These are phyloP conservation scores for Puffinus mauretanicus DNA, from an alignment of 2,113 vertebrate species.

Conservation along the genomic window DNA sequence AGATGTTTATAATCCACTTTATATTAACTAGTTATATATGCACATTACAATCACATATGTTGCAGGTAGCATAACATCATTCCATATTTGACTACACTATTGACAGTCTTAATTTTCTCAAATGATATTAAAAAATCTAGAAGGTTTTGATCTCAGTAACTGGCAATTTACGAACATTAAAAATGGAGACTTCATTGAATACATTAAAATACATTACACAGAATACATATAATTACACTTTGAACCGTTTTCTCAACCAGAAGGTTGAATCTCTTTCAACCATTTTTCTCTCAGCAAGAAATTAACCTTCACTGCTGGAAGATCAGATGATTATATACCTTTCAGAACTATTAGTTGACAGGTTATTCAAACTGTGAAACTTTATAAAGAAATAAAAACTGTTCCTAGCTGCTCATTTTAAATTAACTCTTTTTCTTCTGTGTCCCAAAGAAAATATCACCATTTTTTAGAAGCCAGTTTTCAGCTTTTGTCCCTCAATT, in stretches of 20 bases:
- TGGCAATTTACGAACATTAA: background rate
- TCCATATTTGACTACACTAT: background rate
- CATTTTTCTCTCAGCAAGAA: background rate
- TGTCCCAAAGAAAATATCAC: background rate
- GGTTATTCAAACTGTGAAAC: background rate
- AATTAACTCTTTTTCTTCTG: background rate
- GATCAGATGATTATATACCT: background rate
- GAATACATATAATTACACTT: background rate
- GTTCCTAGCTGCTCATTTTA: background rate
- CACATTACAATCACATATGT: background rate
- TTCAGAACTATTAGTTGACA: background rate
- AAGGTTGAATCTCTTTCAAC: background rate
- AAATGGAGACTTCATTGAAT: background rate
- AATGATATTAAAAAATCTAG: background rate
- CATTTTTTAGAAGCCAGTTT: background rate
- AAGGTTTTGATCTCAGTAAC: background rate
- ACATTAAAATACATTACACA: background rate
- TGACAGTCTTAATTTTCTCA: background rate
- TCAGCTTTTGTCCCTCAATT: background rate
- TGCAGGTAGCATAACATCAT: background rate
- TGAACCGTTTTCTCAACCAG: background rate
- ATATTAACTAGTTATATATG: background rate
- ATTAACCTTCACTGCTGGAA: background rate
- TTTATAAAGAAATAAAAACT: background rate
- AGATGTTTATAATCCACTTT: background rate